Conservation (phyloP, 2,113 vertebrate genomes). For the Condylura cristata region DNA sequence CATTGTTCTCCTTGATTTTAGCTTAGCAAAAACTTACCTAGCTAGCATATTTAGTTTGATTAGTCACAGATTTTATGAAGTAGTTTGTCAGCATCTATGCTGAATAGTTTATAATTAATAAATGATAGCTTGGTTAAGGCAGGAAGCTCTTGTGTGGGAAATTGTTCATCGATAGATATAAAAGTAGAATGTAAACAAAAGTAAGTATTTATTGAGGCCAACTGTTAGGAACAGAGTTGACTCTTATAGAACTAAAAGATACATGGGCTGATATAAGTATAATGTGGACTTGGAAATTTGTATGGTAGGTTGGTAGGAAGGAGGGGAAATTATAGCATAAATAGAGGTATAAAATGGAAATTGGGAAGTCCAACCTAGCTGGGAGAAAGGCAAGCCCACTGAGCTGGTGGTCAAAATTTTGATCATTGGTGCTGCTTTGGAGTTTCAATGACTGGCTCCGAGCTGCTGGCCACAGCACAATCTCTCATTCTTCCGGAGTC, state of each 20-base stretch:
- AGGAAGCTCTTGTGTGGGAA: background rate
- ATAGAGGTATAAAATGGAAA: background rate
- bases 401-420: background rate
- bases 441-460: background rate
- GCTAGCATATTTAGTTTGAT: background rate
- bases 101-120: background rate
- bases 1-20: constrained; percentile 13
- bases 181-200: background rate
- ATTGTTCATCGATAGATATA: background rate
- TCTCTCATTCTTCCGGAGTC: background rate
- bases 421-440: background rate
- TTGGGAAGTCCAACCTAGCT: background rate
- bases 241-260: background rate
- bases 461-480: background rate
- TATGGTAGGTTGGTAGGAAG: background rate
- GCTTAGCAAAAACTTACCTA: background rate
- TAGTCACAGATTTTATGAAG: background rate
- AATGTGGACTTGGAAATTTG: background rate
- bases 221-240: background rate
- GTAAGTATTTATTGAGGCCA: background rate
- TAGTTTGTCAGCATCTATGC: background rate
- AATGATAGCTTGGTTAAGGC: background rate
- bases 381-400: background rate
- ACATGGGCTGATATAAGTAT: background rate
- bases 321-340: background rate